Base-by-base conservation (phyloP, 1,140 invertebrate genomes). In the Thaumetopoea pityocampa region DNA sequence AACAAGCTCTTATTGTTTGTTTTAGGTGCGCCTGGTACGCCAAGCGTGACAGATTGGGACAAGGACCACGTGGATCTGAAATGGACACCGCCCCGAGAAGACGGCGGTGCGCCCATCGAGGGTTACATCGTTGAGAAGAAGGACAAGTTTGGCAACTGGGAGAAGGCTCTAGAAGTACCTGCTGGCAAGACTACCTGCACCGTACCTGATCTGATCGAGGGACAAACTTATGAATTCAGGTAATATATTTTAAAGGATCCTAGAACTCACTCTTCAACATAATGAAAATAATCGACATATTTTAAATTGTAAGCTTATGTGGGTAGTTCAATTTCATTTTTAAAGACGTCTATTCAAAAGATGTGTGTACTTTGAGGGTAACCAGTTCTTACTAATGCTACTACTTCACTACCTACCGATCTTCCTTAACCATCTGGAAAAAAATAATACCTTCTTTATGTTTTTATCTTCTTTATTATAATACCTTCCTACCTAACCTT, bases 1-100 rank as follows among this genome's bases (percentile, higher is more conserved):
- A 28, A 15, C n/a, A 1, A 8, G 10, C 0, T 9, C 2, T 8
- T 6, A 22, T 20, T 10, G 37, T 4, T 24, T 1, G 4, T 6
- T 4, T 4, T 47, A 86, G 84, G 84, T 15, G 94, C 96, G 60
- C 97, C 96, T 6, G 93, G 93, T 38, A 92, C 96, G 58, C 90
- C 98, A 4, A 91, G 93, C 68, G 93, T 97, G 14, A 93, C 94
- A 0, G 97, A 99, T 73, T 99, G 96, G 94, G 96, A 98, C 85
- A 96, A 96, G 58, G 94, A 98, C 69, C 94, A 96, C 65, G 95
- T 98, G 29, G 94, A 96, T 71, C 89, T 97, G 4, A 91, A 92
- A 57, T 97, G 95, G 95, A 90, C 88, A 3, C 91, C 94, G 41
- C 95, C 95, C 0, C 81, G 87, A 17, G 88, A 88, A 12, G 95